A percentile compares a stretch with the other conserved stretches of the same genome.
These are phyloP conservation scores for Felis chaus DNA, from an alignment of 2,113 vertebrate genomes.

Conservation along the genomic window DNA sequence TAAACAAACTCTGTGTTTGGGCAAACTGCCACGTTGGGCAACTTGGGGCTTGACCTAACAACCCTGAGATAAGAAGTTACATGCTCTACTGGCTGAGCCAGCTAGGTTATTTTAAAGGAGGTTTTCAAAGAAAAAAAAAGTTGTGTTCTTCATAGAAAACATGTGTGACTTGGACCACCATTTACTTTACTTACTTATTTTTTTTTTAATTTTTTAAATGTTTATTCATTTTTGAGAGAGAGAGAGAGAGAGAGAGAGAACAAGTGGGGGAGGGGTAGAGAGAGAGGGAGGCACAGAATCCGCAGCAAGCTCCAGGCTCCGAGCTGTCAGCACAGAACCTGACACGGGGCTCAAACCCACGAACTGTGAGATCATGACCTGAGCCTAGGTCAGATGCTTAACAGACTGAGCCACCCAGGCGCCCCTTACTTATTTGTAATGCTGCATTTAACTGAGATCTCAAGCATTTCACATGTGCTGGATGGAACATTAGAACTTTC, in stretches of 20 bases:
- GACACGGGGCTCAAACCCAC: too few species aligned
- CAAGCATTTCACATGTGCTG: background rate
- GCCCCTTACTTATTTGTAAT: background rate
- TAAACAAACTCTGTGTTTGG: background rate
- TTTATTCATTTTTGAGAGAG: too few species aligned
- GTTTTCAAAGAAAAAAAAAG: background rate
- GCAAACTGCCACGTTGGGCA: background rate
- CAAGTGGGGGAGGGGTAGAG: too few species aligned
- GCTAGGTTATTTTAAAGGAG: background rate
- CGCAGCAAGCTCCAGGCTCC: too few species aligned
- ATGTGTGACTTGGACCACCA: background rate
- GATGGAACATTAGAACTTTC: background rate
- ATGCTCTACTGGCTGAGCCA: background rate
- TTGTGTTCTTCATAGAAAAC: background rate
- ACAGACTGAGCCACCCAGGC: too few species aligned
- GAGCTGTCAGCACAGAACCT: too few species aligned
- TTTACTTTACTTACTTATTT: constrained; percentile 7
- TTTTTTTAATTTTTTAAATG: background rate
- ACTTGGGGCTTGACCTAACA: background rate
- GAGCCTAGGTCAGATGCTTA: too few species aligned
- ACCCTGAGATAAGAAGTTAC: background rate
- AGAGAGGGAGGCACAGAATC: too few species aligned
- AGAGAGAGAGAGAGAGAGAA: too few species aligned
- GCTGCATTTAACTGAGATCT: background rate
- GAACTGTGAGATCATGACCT: too few species aligned